Conservation (phyloP, 53 echinoderm and acorn worm genomes). For the Holothuria scabra region DNA sequence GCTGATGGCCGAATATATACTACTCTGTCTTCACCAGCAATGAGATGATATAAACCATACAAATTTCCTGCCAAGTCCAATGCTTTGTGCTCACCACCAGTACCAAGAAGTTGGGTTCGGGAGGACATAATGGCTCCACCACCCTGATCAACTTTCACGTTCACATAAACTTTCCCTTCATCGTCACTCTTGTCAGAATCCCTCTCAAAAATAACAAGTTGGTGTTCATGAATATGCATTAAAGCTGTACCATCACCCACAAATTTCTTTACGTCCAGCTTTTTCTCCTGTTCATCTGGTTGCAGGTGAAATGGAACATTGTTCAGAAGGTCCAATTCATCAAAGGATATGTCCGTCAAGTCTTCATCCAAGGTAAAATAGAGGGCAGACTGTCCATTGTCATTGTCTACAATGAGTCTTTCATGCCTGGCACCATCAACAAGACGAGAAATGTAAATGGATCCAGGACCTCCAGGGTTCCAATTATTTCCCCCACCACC, state of each 20-base stretch:
- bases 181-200: constrained; percentile 66
- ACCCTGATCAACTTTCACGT: constrained; percentile 68
- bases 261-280: constrained; percentile 69
- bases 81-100: constrained; percentile 63
- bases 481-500: constrained; percentile 65
- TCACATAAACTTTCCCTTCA: constrained; percentile 67
- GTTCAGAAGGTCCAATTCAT: constrained; percentile 78
- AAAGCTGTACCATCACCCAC: constrained; percentile 88
- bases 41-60: constrained; percentile 76
- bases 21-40: constrained; percentile 66
- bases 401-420: constrained; percentile 77
- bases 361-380: constrained; percentile 85
- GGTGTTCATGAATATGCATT: constrained; percentile 77
- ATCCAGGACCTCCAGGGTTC: constrained; percentile 82
- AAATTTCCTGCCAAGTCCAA: constrained; percentile 74
- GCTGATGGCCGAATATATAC: constrained; percentile 75
- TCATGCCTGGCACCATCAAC: constrained; percentile 48
- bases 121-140: constrained; percentile 82
- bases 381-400: constrained; percentile 65
- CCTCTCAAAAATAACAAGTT: constrained; percentile 77
- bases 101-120: constrained; percentile 73
- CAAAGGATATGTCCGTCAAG: constrained; percentile 69
- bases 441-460: constrained; percentile 65
- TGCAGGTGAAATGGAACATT: constrained; percentile 79
- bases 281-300: constrained; percentile 49